Evolutionary conservation across 2,888 invertebrate species (phyloP).

Genomic region (Alentia gelatinosa): DNA sequence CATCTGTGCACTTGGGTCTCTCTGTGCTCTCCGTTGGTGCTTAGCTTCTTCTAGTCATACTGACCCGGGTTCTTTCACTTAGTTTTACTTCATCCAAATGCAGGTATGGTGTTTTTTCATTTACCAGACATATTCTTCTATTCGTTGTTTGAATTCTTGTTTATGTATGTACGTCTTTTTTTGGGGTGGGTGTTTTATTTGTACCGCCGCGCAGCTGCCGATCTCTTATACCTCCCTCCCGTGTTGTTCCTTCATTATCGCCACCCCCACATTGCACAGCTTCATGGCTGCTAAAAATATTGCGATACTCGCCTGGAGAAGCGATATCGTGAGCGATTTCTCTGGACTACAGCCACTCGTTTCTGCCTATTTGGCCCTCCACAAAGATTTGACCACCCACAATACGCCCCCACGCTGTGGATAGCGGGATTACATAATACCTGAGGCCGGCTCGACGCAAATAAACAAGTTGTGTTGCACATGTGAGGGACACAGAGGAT

Average conservation of each 20-base stretch:
- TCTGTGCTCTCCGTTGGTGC: slow-evolving; percentile 37
- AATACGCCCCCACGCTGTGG: not conserved
- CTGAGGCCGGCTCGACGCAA: not conserved
- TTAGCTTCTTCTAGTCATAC: slow-evolving; percentile 48
- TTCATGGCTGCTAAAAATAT: no score
- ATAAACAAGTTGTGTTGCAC: no score
- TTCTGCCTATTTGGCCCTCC: no score
- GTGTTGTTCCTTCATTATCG: not conserved
- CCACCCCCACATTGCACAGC: no score
- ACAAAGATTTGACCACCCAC: not conserved
- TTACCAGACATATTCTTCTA: not conserved
- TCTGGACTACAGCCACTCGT: no score
- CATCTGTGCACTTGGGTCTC: slow-evolving; percentile 57
- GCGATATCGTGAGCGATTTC: no score
- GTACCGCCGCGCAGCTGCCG: not conserved
- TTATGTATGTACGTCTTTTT: slow-evolving; percentile 20
- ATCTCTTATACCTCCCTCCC: not conserved
- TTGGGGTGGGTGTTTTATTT: slow-evolving; percentile 11
- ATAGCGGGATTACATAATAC: not conserved
- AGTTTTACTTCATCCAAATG: slow-evolving; percentile 56
- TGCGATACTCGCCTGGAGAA: no score
- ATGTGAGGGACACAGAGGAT: no score
- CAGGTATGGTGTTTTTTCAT: slow-evolving; percentile 54
- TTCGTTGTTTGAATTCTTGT: slow-evolving; percentile 50
- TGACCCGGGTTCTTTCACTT: slow-evolving; percentile 48